Evolutionary conservation across 2,888 invertebrate genomes (phyloP), one percentile per base, ranked within the genome.

Genomic region (Tipula helvola): DNA sequence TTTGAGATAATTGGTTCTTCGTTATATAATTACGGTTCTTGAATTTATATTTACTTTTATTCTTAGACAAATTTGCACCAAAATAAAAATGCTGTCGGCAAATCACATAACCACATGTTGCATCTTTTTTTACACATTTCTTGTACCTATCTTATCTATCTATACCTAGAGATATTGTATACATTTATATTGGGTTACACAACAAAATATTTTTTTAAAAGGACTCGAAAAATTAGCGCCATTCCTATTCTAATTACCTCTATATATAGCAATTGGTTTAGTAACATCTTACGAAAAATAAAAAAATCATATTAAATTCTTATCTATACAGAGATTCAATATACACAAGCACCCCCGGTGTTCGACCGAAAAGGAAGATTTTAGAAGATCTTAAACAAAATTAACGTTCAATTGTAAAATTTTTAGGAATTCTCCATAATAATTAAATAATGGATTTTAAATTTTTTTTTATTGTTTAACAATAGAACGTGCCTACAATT

Each of bases 401-500:
- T 71, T 71, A 71, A 71, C 71, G 71, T 71, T 71, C 71, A 71
- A 71, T 71, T 71, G 71, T 71, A 71, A 71, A 28, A 71, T 71
- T 71, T 28, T 71, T 71, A 18, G 10, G 71, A 71, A 71, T 28
- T 71, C 28, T 28, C 52, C 5, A 18, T 2, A 28, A 71, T 71
- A 71, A 71, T 71, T 71, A 71, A 28, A 71, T 71, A 71, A 71
- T 71, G 71, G 71, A n/a, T 71, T 28, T 71, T 71, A 28, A 71
- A 71, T 16, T 3, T 16, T 52, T 52, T 52, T 71, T 71, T 71
- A 71, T 71, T 71, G 71, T 71, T 71, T 28, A 71, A 71, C 71
- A 71, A 71, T 71, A 71, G 71, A 71, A 71, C 71, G 71, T 71
- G 71, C 71, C 71, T 71, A 71, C 71, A 71, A 71, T 71, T 71